These are phyloP conservation scores for Periplaneta americana DNA, from an alignment of 1,140 invertebrate genomes.

Conservation along the genomic window DNA sequence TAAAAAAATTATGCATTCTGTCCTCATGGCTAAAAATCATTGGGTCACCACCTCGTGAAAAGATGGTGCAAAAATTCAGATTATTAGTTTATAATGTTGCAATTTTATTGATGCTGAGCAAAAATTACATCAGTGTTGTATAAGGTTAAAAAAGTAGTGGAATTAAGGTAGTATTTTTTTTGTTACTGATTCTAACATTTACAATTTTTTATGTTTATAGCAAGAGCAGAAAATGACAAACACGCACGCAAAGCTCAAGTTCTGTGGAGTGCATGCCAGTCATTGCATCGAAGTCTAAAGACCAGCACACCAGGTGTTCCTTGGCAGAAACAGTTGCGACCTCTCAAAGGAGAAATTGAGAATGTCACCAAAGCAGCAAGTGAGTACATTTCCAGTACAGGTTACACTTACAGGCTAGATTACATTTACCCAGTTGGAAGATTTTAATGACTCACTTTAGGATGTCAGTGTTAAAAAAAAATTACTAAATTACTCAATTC, in stretches of 20 bases:
- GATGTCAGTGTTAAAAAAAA: no score
- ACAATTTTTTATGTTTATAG: slow-evolving; percentile 45
- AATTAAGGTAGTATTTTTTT: background rate
- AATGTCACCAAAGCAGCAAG: slow-evolving; percentile 61
- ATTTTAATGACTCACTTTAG: no score
- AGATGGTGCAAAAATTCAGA: no score
- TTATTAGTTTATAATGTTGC: no score
- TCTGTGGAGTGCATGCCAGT: slow-evolving; percentile 88
- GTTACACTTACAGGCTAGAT: no score
- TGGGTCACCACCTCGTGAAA: no score
- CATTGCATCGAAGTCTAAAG: slow-evolving; percentile 71
- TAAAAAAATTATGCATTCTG: background rate
- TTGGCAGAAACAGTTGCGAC: slow-evolving; percentile 53
- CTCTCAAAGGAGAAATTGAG: slow-evolving; percentile 67
- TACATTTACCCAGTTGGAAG: no score
- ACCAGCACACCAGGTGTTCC: slow-evolving; percentile 44
- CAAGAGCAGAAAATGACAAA: slow-evolving; percentile 71
- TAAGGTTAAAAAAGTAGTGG: no score
- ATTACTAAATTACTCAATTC: no score
- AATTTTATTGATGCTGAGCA: no score
- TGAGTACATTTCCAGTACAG: slow-evolving; percentile 34
- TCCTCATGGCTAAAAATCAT: background rate
- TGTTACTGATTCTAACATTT: background rate
- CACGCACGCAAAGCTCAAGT: slow-evolving; percentile 75
- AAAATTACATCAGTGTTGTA: background rate